Conservation (phyloP, 64 coral and sea anemone species). For the Porites australiensis region DNA sequence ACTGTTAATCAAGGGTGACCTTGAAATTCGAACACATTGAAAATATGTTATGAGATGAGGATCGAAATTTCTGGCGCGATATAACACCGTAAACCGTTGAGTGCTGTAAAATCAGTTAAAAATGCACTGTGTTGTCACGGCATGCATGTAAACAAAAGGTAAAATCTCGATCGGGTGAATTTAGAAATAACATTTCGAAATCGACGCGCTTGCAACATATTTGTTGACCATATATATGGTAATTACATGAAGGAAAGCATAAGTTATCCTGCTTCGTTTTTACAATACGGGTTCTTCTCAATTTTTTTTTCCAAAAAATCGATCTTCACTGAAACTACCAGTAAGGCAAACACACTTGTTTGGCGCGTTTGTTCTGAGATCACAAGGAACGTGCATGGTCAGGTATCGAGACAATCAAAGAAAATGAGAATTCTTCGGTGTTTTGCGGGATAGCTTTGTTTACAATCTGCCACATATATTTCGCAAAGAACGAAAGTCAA, state of each 20-base stretch:
- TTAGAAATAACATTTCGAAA: not conserved
- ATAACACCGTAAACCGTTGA: too few relatives aligned
- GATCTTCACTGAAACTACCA: not conserved
- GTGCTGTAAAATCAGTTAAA: too few relatives aligned
- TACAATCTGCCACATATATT: not conserved
- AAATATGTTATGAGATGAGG: not conserved
- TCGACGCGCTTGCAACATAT: not conserved
- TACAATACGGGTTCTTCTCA: not conserved
- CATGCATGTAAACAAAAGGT: too few relatives aligned
- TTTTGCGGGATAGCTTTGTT: not conserved
- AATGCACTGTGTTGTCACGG: too few relatives aligned
- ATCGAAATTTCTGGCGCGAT: not conserved
- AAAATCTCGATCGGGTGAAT: not conserved
- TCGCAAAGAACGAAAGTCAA: not conserved
- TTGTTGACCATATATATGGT: not conserved
- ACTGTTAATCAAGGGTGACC: not conserved
- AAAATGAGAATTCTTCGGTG: not conserved
- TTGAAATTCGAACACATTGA: not conserved
- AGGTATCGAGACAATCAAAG: not conserved
- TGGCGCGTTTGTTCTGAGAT: not conserved
- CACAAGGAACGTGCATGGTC: not conserved
- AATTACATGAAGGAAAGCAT: not conserved
- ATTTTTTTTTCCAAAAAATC: slow-evolving; percentile 12
- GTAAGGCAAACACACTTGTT: not conserved
- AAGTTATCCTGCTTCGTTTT: not conserved